A percentile compares a stretch with the other conserved stretches of the same genome.
These are phyloP conservation scores for Centropus unirufus DNA, from an alignment of 2,113 vertebrate genomes.

Conservation along the genomic window DNA sequence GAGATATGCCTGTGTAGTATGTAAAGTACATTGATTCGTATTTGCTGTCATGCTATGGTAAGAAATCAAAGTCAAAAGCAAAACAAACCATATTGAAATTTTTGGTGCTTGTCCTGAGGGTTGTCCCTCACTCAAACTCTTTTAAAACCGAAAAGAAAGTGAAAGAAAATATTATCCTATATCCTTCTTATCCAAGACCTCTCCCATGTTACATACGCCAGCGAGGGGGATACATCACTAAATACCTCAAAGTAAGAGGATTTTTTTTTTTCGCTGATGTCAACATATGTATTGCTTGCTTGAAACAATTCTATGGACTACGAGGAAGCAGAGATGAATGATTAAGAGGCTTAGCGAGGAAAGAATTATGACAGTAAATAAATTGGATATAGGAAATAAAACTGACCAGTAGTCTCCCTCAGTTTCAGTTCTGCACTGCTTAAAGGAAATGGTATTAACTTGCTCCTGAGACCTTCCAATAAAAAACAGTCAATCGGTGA, in stretches of 20 bases:
- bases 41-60: background rate
- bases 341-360: background rate
- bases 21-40: fast-evolving
- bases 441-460: background rate
- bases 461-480: background rate
- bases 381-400: background rate
- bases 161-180: background rate
- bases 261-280: background rate
- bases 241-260: background rate
- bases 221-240: background rate
- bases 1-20: background rate
- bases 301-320: background rate
- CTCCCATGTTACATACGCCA: background rate
- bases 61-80: background rate
- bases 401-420: background rate
- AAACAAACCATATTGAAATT: background rate
- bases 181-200: background rate
- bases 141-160: background rate
- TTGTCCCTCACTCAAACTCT: background rate
- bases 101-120: background rate
- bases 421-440: background rate
- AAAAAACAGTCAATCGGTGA: background rate
- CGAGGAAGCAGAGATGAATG: background rate
- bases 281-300: background rate
- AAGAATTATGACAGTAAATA: background rate